Evolutionary conservation across 2,797 vertebrate genomes (phyloP).

Genomic region (Mormyrus proboscirostris): DNA sequence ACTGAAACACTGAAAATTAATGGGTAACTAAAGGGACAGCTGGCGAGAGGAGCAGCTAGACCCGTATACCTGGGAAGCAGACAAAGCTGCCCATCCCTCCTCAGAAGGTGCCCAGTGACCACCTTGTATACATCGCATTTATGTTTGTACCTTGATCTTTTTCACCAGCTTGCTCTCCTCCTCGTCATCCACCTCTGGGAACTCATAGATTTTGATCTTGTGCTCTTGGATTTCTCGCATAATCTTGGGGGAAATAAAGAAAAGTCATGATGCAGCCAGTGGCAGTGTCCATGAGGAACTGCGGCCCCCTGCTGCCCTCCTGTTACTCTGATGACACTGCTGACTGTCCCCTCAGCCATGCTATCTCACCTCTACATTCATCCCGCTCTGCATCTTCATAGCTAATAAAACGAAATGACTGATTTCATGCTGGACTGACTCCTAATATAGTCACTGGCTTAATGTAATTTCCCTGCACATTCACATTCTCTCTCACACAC

Average conservation of each 20-base stretch:
- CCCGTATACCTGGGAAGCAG: background rate
- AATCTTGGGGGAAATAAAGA: constrained; percentile 63
- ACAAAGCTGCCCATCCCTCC: background rate
- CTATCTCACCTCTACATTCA: background rate
- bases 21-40: background rate
- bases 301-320: background rate
- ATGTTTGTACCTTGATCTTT: constrained; percentile 81
- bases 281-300: background rate
- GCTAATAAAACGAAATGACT: background rate
- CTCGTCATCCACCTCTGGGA: constrained; percentile 94
- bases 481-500: background rate
- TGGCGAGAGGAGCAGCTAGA: background rate
- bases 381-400: background rate
- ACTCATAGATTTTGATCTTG: constrained; percentile 99
- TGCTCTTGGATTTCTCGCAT: constrained; percentile 98
- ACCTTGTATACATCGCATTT: no score
- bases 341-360: background rate
- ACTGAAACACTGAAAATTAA: background rate
- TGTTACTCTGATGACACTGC: background rate
- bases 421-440: background rate
- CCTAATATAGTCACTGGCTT: background rate
- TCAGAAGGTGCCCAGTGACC: background rate
- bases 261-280: background rate
- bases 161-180: constrained; percentile 96
- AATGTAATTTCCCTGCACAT: background rate